Evolutionary conservation across 1,140 invertebrate species (phyloP), one percentile per base, ranked within the genome.

Genomic region (Macrocentrus cingulum): DNA sequence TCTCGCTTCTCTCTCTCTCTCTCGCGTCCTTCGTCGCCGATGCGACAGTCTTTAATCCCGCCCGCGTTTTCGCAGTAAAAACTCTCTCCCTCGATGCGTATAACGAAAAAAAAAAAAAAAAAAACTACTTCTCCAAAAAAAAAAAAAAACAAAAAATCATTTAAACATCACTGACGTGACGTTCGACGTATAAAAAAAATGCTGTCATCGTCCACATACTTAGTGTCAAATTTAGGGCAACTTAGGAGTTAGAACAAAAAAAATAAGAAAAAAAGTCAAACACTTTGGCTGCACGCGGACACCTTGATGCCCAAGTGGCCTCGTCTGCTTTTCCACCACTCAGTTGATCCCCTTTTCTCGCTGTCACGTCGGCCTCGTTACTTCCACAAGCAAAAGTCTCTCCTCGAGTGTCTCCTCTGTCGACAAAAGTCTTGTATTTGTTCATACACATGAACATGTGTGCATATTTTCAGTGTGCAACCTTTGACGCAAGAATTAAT

Each of bases 361-460:
- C 46, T 16, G 53, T 55, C 53, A 55, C 53, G 53, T 55, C 53
- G 41, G 41, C 53, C 53, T 55, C 41, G 53, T 55, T 55, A 55
- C 42, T 55, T 46, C 41, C 22, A 54, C 18, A 23, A 25, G 51
- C 39, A 18, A 42, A 6, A 23, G 8, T 7, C 13, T 16, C n/a
- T 46, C 15, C 15, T 13, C 19, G 15, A 20, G 20, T 46, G 20
- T 46, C 44, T 13, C 20, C 1, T 46, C 5, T 6, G 8, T 23
- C 1, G 8, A 18, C 19, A 46, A 25, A 23, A 23, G 20, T n/a
- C n/a, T n/a, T n/a, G n/a, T n/a, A n/a, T n/a, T n/a, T n/a, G n/a
- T n/a, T n/a, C n/a, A n/a, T n/a, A n/a, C n/a, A n/a, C n/a, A n/a
- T n/a, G n/a, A n/a, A n/a, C n/a, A n/a, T n/a, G n/a, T n/a, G n/a